A percentile compares a stretch with the other conserved stretches of the same genome.
These are phyloP conservation scores for Drosophila cracens DNA, from an alignment of 2,888 invertebrate species.

Conservation along the genomic window DNA sequence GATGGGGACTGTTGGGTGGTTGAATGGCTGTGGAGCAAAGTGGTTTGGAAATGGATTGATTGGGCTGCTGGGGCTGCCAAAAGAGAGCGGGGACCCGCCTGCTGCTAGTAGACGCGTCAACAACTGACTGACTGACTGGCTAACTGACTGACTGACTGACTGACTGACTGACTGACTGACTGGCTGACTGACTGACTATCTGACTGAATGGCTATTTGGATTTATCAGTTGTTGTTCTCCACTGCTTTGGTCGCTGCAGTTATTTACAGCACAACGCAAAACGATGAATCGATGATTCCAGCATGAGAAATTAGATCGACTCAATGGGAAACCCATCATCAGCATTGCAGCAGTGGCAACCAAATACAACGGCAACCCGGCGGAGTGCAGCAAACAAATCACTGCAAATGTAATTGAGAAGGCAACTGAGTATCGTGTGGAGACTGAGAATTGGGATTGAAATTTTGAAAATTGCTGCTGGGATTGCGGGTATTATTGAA, in stretches of 20 bases:
- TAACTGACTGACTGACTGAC: conserved; percentile 4
- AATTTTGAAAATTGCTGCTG: conserved; percentile 81
- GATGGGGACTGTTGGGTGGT: conserved; percentile 22
- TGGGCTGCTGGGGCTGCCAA: conserved; percentile 47
- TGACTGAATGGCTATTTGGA: conserved; percentile 27
- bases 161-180: conserved; percentile 18
- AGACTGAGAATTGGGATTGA: conserved; percentile 65
- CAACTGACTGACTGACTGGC: conserved; percentile 26
- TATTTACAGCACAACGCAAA: conserved; percentile 74
- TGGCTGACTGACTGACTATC: conserved; percentile 13
- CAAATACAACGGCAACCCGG: conserved; percentile 27
- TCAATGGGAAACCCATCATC: conserved; percentile 72
- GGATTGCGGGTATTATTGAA: conserved; percentile 77
- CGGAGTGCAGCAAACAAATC: conserved; percentile 70
- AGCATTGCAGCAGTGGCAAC: conserved; percentile 56
- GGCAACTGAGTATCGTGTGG: conserved; percentile 9
- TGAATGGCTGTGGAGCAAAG: conserved; percentile 31
- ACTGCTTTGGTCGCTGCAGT: conserved; percentile 51
- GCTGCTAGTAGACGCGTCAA: conserved; percentile 44
- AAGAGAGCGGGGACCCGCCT: conserved; percentile 17
- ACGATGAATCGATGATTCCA: conserved; percentile 81
- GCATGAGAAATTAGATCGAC: conserved; percentile 82
- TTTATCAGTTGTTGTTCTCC: conserved; percentile 19
- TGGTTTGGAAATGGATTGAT: conserved; percentile 62
- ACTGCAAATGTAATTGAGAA: conserved; percentile 59